phyloP scores from a whole-genome alignment of 2,113 vertebrate species.

The Sceloporus tristichus region DNA sequence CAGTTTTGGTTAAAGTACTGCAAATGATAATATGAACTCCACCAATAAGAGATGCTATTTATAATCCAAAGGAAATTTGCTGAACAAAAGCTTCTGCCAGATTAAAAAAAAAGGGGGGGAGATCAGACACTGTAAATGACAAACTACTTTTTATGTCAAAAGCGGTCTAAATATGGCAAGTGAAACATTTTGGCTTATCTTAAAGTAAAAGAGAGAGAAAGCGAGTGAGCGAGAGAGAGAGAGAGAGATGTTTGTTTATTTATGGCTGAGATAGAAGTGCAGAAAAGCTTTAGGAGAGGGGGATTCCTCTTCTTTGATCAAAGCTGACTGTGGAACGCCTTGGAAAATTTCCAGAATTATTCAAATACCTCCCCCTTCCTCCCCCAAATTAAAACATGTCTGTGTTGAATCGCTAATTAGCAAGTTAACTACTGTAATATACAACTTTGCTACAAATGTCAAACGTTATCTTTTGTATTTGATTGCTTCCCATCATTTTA shows the following conservation, averaged over 20 bases:
- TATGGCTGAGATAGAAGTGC: constrained; percentile 12
- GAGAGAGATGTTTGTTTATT: not conserved
- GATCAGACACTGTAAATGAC: constrained; percentile 68
- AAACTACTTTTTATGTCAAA: constrained; percentile 70
- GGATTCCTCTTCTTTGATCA: constrained; percentile 38
- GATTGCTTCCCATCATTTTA: constrained; percentile 31
- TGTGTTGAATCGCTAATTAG: not conserved
- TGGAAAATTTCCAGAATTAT: constrained; percentile 32
- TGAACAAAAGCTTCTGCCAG: constrained; percentile 71
- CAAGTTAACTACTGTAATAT: constrained; percentile 1
- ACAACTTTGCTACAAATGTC: constrained; percentile 10
- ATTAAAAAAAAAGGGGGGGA: constrained; percentile 58
- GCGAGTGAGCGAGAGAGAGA: too few relatives aligned
- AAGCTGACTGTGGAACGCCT: constrained; percentile 26
- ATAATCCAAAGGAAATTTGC: constrained; percentile 70
- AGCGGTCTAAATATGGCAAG: constrained; percentile 47
- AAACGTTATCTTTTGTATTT: constrained; percentile 43
- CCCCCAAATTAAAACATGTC: constrained; percentile 29
- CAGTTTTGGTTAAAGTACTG: constrained; percentile 63
- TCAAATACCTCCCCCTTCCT: not conserved
- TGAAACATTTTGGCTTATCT: constrained; percentile 43
- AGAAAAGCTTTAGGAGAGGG: constrained; percentile 2
- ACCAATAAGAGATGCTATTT: constrained; percentile 75
- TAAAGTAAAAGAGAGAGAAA: not conserved
- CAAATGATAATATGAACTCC: constrained; percentile 75